Evolutionary conservation across 2,888 invertebrate genomes (phyloP).

Genomic region (Lithosia quadra): DNA sequence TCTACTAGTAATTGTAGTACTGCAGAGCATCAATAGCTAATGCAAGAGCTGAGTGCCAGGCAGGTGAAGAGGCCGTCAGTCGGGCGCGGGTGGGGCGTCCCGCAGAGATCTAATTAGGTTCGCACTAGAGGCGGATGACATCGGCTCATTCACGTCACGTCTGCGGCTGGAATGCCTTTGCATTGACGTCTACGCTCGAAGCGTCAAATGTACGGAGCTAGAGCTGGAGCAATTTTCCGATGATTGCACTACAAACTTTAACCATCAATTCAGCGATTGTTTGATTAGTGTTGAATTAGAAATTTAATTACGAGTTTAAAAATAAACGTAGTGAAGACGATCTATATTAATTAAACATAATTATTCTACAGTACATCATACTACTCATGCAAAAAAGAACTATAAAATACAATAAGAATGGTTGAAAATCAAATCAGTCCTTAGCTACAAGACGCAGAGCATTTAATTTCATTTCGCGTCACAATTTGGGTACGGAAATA

Average conservation of each 20-base stretch:
- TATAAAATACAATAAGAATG: not conserved
- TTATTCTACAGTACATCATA: not conserved
- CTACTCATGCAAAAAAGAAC: not conserved
- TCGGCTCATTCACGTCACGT: not conserved
- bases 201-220: not conserved
- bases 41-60: not conserved
- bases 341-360: not conserved
- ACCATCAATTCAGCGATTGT: not conserved
- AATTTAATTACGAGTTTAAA: too few species aligned
- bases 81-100: not conserved
- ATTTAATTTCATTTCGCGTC: constrained; percentile 15
- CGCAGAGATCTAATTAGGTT: constrained; percentile 2
- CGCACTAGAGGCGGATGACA: not conserved
- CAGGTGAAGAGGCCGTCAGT: not conserved
- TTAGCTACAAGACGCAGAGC: not conserved
- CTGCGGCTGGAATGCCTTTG: not conserved
- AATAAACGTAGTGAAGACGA: too few species aligned
- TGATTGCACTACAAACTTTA: not conserved
- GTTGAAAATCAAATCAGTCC: constrained; percentile 9
- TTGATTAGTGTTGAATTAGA: too few species aligned
- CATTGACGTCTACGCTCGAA: not conserved
- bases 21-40: not conserved
- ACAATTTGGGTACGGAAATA: constrained; percentile 7
- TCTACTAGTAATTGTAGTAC: not conserved
- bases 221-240: not conserved